Conservation (phyloP, 2,113 vertebrate genomes). For the Orcinus orca region DNA sequence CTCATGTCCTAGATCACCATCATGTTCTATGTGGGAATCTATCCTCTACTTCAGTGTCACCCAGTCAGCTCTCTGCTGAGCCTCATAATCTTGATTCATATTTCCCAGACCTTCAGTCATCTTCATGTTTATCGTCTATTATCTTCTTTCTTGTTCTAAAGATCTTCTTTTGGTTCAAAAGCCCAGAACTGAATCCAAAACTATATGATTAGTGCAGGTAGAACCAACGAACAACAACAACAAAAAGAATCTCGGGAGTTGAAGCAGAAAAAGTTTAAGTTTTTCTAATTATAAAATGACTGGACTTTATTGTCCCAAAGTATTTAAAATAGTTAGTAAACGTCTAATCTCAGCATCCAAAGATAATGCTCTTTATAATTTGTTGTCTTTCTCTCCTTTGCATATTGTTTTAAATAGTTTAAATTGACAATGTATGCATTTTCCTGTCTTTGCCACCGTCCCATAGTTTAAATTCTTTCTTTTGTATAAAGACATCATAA, state of each 20-base stretch:
- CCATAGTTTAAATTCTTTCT: conserved; percentile 49
- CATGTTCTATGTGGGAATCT: background rate
- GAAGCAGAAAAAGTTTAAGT: background rate
- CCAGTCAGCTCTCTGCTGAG: background rate
- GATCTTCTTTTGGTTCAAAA: conserved; percentile 3
- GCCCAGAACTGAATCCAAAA: background rate
- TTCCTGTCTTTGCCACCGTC: background rate
- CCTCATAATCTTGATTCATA: background rate
- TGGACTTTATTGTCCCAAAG: background rate
- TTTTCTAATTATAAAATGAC: background rate
- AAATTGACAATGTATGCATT: background rate
- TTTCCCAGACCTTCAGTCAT: background rate
- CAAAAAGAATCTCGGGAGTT: background rate
- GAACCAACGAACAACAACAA: background rate
- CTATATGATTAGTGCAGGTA: background rate
- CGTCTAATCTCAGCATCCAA: background rate
- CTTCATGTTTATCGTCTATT: background rate
- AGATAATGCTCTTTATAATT: background rate
- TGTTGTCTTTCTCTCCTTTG: background rate
- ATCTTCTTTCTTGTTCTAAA: conserved; percentile 7
- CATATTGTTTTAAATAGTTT: background rate
- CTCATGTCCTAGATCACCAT: background rate
- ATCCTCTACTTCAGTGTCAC: background rate
- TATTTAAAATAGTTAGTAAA: conserved; percentile 9
- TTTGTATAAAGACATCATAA: conserved; percentile 9